A percentile compares a stretch with the other conserved stretches of the same genome.
Evolutionary conservation across 2,797 vertebrate species (phyloP).

Genomic region (Cirrhinus mrigala): DNA sequence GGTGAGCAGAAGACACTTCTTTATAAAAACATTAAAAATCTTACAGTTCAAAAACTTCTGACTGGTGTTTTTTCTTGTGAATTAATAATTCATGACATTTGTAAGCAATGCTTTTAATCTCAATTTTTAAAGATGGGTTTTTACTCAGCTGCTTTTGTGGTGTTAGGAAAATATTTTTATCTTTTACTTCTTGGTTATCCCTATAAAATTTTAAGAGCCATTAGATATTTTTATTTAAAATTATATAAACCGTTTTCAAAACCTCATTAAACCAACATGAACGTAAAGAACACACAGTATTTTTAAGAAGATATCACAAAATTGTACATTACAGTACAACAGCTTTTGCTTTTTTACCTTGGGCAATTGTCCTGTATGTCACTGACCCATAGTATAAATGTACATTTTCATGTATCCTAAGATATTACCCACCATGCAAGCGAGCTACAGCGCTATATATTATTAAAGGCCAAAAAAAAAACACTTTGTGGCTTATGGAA

Average conservation of each 20-base stretch:
- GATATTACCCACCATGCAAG: not conserved
- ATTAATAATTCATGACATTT: not conserved
- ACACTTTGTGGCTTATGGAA: slow-evolving; percentile 11
- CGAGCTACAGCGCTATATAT: not conserved
- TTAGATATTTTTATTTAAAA: too few relatives aligned
- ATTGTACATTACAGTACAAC: not conserved
- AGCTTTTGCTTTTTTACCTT: not conserved
- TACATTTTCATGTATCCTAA: not conserved
- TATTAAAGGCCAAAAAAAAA: not conserved
- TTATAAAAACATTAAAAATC: too few relatives aligned
- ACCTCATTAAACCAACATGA: too few relatives aligned
- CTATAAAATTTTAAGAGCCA: too few relatives aligned
- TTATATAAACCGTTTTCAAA: too few relatives aligned
- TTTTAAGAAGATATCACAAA: too few relatives aligned
- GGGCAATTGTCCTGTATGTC: not conserved
- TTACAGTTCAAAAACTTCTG: too few relatives aligned
- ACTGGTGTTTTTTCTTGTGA: too few relatives aligned
- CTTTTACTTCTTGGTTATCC: too few relatives aligned
- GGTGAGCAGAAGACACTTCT: too few relatives aligned
- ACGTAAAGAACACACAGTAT: too few relatives aligned
- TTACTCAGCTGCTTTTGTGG: not conserved
- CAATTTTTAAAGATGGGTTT: not conserved
- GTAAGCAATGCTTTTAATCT: not conserved
- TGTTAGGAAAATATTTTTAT: not conserved
- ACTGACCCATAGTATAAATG: not conserved